Percentiles rank a stretch among this genome's conserved stretches.
Conservation (phyloP, 2,888 invertebrate species). For the Hirtodrosophila duncani region DNA sequence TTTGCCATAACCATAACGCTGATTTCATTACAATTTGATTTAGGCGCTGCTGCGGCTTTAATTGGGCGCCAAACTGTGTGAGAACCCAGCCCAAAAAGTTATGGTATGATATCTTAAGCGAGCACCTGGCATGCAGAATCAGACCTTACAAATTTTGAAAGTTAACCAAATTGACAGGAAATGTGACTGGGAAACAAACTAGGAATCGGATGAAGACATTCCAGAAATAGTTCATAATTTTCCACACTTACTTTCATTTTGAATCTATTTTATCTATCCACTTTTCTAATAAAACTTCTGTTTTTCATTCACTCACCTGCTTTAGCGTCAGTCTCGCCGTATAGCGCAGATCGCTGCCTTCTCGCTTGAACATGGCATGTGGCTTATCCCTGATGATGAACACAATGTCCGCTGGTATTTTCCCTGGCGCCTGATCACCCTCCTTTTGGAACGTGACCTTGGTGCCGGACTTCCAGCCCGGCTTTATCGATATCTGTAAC, state of each 20-base stretch:
- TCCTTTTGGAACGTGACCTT: conserved; percentile 98
- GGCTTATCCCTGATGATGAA: conserved; percentile 98
- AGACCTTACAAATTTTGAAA: no score
- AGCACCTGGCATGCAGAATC: no score
- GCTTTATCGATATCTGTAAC: conserved; percentile 92
- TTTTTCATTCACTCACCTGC: conserved; percentile 86
- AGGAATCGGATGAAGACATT: background rate
- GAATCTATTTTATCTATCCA: no score
- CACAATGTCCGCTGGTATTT: conserved; percentile 97
- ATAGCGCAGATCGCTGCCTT: conserved; percentile 95
- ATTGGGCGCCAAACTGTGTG: conserved; percentile 71
- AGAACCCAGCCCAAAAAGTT: conserved; percentile 56
- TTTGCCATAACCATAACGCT: conserved; percentile 73
- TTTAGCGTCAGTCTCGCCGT: conserved; percentile 92
- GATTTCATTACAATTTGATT: conserved; percentile 71
- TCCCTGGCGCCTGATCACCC: conserved; percentile 95
- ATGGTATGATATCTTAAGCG: background rate
- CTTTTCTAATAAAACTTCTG: no score
- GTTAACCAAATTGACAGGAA: no score
- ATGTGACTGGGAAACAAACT: no score
- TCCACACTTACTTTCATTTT: background rate
- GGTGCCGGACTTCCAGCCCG: conserved; percentile 98
- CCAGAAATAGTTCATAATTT: background rate
- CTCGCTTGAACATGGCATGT: conserved; percentile 92
- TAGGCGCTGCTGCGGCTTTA: conserved; percentile 63